A percentile compares a stretch with the other conserved stretches of the same genome.
phyloP scores from a whole-genome alignment of 2,888 invertebrate genomes.

The Synergus umbraculus region DNA sequence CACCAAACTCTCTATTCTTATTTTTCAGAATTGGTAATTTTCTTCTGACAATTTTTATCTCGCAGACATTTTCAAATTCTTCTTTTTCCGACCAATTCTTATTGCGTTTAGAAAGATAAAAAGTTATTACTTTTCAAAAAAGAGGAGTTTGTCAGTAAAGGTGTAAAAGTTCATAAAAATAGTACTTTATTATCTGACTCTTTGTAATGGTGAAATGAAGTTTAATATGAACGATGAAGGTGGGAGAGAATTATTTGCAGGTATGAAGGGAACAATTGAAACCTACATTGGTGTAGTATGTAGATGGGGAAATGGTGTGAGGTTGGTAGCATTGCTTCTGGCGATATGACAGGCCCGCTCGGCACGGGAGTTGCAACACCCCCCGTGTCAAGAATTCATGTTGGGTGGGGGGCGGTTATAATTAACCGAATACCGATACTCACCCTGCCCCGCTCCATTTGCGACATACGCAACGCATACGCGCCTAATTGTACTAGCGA shows the following conservation, averaged over 20 bases:
- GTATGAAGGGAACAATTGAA: background rate
- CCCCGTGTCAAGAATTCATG: conserved; percentile 77
- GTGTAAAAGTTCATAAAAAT: background rate
- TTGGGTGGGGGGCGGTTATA: conserved; percentile 73
- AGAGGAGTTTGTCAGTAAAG: background rate
- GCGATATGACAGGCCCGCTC: conserved; percentile 76
- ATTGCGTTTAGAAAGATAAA: no score
- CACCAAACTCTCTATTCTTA: background rate
- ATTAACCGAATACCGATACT: conserved; percentile 77
- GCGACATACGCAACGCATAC: conserved; percentile 68
- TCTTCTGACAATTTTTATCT: background rate
- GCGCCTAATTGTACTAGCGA: conserved; percentile 70
- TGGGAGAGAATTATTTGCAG: background rate
- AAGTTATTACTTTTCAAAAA: no score
- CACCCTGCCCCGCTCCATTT: conserved; percentile 69
- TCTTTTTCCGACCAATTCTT: no score
- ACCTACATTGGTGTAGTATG: conserved; percentile 40
- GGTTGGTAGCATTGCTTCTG: conserved; percentile 72
- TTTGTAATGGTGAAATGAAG: background rate
- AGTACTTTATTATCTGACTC: background rate
- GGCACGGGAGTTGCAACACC: conserved; percentile 74
- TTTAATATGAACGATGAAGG: background rate
- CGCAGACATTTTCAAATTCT: background rate
- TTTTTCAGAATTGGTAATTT: background rate
- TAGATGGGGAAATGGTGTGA: conserved; percentile 61